Evolutionary conservation across 2,797 vertebrate species (phyloP).

Genomic region (Oreonectes daqikongensis): DNA sequence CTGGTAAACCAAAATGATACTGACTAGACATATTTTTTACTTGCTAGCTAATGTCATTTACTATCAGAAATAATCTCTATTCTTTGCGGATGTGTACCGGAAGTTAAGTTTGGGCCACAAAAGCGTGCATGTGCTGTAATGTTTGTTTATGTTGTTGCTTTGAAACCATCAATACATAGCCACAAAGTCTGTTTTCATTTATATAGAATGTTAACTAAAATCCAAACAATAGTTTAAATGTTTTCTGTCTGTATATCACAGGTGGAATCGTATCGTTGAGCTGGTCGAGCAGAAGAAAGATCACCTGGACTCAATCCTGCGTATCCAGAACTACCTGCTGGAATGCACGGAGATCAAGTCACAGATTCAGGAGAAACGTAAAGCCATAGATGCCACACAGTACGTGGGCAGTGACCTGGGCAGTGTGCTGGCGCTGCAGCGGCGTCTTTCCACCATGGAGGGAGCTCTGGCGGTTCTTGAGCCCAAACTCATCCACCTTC

Average conservation of each 20-base stretch:
- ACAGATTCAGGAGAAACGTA: conserved; percentile 89
- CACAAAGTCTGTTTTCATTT: not conserved
- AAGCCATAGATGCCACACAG: conserved; percentile 87
- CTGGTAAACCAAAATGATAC: too few species aligned
- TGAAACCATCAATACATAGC: too few species aligned
- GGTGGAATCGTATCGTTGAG: conserved; percentile 94
- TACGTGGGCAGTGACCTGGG: conserved; percentile 83
- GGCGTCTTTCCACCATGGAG: conserved; percentile 89
- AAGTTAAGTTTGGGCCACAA: too few species aligned
- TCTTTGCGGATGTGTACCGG: too few species aligned
- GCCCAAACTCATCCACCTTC: conserved; percentile 85
- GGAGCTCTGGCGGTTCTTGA: conserved; percentile 87
- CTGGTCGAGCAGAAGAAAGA: conserved; percentile 89
- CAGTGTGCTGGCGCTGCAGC: conserved; percentile 83
- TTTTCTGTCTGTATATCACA: conserved; percentile 60
- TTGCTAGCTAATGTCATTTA: too few species aligned
- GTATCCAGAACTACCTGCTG: conserved; percentile 92
- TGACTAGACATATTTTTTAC: too few species aligned
- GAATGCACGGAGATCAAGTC: conserved; percentile 89
- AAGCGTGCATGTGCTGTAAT: too few species aligned
- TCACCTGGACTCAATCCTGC: conserved; percentile 82
- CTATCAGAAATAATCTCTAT: too few species aligned
- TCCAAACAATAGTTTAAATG: not conserved
- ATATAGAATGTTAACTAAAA: not conserved
- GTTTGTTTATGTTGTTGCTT: too few species aligned